These are phyloP conservation scores for Thryonomys swinderianus DNA, from an alignment of 2,113 vertebrate species.

Conservation along the genomic window DNA sequence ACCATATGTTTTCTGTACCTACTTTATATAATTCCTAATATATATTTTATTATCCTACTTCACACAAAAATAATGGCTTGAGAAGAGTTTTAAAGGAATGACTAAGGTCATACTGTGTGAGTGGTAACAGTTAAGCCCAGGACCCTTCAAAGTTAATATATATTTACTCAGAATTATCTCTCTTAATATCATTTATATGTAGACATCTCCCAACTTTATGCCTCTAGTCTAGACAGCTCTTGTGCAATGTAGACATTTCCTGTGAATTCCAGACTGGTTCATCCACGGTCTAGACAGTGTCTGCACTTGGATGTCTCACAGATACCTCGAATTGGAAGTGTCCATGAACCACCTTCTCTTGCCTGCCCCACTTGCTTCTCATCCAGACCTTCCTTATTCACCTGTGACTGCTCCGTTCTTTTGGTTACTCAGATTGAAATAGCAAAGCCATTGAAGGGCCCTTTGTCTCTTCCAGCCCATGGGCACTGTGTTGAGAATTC, in stretches of 20 bases:
- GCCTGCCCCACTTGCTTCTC: not conserved
- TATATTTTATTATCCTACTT: slow-evolving; percentile 27
- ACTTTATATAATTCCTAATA: not conserved
- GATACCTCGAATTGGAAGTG: not conserved
- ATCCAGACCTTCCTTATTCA: not conserved
- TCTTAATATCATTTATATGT: not conserved
- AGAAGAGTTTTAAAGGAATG: slow-evolving; percentile 13
- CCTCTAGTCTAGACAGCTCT: not conserved
- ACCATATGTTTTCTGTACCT: slow-evolving; percentile 5
- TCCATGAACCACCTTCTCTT: not conserved
- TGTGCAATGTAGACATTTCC: not conserved
- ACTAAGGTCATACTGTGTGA: not conserved
- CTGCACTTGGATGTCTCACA: not conserved
- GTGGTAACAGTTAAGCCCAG: not conserved
- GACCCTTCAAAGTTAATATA: not conserved
- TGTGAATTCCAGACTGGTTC: not conserved
- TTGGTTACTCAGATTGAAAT: not conserved
- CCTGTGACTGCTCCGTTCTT: not conserved
- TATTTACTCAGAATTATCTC: not conserved
- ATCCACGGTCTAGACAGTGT: not conserved
- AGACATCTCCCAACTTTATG: not conserved
- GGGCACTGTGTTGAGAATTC: not conserved
- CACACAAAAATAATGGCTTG: slow-evolving; percentile 25
- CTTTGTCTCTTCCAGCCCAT: not conserved
- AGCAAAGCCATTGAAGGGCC: not conserved